Conservation (phyloP, 2,113 vertebrate species). For the Suncus etruscus region DNA sequence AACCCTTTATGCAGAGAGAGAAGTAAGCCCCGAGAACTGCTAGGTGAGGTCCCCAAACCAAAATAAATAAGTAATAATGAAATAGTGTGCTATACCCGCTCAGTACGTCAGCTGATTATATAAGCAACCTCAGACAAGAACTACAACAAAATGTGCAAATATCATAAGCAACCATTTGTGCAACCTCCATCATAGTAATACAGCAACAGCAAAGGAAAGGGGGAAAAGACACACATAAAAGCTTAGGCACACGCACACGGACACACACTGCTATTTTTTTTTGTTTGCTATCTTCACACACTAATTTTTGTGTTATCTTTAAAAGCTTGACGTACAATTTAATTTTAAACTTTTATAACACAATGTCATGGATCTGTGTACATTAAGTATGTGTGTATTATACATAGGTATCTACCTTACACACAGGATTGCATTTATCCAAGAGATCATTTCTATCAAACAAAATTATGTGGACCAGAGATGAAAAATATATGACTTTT, state of each 20-base stretch:
- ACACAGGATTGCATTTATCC: background rate
- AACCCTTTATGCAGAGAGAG: too few relatives aligned
- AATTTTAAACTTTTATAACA: constrained; percentile 48
- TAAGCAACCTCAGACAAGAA: too few relatives aligned
- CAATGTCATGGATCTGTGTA: background rate
- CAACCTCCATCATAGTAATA: too few relatives aligned
- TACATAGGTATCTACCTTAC: background rate
- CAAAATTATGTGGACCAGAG: background rate
- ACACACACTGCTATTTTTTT: background rate
- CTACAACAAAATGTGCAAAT: too few relatives aligned
- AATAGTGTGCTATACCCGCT: too few relatives aligned
- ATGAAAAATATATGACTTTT: constrained; percentile 1
- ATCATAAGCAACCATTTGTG: too few relatives aligned
- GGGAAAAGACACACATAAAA: background rate
- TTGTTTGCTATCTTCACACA: background rate
- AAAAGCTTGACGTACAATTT: constrained; percentile 26
- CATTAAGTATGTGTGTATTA: background rate
- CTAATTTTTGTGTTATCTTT: background rate
- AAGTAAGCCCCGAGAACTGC: too few relatives aligned
- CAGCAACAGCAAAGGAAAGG: too few relatives aligned
- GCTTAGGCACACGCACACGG: background rate
- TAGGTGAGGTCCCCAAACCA: too few relatives aligned
- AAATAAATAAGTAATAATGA: too few relatives aligned
- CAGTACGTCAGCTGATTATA: too few relatives aligned
- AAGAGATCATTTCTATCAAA: constrained; percentile 13